A percentile compares a stretch with the other conserved stretches of the same genome.
phyloP scores from a whole-genome alignment of 2,888 invertebrate species.

The Chirona hameri region DNA sequence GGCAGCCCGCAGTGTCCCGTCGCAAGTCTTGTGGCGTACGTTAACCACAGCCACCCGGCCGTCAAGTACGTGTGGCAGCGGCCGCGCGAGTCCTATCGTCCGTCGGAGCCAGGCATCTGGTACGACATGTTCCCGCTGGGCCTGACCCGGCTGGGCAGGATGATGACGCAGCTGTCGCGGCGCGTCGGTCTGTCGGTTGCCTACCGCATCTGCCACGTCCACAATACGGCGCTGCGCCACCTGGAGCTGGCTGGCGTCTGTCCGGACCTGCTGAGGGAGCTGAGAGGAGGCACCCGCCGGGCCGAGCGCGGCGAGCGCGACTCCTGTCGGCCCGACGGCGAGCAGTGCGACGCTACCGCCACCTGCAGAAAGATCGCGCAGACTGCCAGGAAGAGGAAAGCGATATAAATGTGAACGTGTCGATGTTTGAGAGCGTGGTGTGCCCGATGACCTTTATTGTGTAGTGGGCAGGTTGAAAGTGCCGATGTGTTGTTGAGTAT shows the following conservation, averaged over 20 bases:
- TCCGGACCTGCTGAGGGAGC: not conserved
- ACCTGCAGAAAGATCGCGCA: too few relatives aligned
- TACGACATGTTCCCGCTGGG: conserved; percentile 13
- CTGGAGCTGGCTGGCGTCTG: not conserved
- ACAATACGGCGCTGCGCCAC: not conserved
- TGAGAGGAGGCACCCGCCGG: not conserved
- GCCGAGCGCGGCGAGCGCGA: not conserved
- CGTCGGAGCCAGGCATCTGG: not conserved
- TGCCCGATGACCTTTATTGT: too few relatives aligned
- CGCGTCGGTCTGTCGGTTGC: not conserved
- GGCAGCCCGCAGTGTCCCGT: not conserved
- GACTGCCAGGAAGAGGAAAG: too few relatives aligned
- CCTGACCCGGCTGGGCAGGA: not conserved
- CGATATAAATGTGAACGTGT: too few relatives aligned
- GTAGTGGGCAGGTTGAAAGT: too few relatives aligned
- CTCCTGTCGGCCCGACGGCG: too few relatives aligned
- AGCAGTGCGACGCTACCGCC: too few relatives aligned
- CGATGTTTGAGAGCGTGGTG: too few relatives aligned
- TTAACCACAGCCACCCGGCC: not conserved
- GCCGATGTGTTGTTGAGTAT: too few relatives aligned
- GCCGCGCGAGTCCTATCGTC: not conserved
- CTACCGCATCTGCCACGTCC: not conserved
- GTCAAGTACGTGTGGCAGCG: not conserved
- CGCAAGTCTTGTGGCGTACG: not conserved
- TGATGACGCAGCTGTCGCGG: not conserved